Base-by-base conservation (phyloP, 2,888 invertebrate genomes). In the Tromatobia lineatoria region DNA sequence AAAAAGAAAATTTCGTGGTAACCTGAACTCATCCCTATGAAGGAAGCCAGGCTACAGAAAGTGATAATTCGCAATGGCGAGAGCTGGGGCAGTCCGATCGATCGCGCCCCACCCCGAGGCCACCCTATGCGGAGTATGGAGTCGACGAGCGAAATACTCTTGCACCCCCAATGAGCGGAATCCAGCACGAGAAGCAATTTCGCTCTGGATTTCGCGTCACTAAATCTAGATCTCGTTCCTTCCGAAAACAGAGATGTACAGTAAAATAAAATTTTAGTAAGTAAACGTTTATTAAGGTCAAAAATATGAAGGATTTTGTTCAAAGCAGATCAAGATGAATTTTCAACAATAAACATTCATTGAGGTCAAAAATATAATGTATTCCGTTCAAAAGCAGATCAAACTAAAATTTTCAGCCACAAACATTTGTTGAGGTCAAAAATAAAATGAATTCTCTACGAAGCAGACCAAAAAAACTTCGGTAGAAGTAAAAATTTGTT, bases 41-140 rank as follows among this genome's bases (percentile, higher is more conserved):
- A 80, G 71, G 79, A 73, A 75, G 75, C 34, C 69, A 70, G 70
- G 86, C 79, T 76, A 70, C 61, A 18, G 52, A 75, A 85, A 86
- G 86, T 85, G 86, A 85, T 84, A 82, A 86, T 79, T 86, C 80
- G 86, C 80, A 84, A 86, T 85, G 87, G 87, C 84, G 85, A 79
- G 79, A 80, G 85, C 79, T 74, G 52, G 70, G 83, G 83, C 77
- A 76, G 86, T 83, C 70, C 85, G 86, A 88, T 88, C 88, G 88
- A 88, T 88, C 86, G 88, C 85, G 79, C 79, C 73, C 85, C 86
- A 84, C 83, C 86, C 82, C 83, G 80, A 83, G 64, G 57, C 76
- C 83, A 85, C 81, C 83, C 85, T 23, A 69, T 52, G 80, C 59
- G 59, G 61, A 54, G 57, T 29, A 20, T 45, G 20, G 13, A 80